Percentiles rank a stretch among this genome's conserved stretches.
phyloP scores from a whole-genome alignment of 1,140 invertebrate species.

The Anoplolepis gracilipes region DNA sequence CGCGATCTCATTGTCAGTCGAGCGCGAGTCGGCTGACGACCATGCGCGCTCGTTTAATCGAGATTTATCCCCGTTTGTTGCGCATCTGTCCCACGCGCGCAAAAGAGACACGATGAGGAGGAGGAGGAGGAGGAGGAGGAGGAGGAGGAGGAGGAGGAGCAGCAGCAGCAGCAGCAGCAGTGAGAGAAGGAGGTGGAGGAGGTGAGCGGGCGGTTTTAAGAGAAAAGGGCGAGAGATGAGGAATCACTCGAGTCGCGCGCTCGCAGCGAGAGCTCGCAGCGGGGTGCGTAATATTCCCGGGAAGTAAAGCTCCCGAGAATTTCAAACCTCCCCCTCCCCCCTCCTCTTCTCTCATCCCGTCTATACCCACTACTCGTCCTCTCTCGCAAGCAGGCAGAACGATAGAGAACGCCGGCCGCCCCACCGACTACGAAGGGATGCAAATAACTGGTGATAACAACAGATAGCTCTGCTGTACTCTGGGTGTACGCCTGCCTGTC shows the following conservation, averaged over 20 bases:
- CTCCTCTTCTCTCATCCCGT: background rate
- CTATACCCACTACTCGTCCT: slow-evolving; percentile 41
- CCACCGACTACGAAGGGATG: slow-evolving; percentile 80
- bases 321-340: slow-evolving; percentile 71
- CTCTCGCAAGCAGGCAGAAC: slow-evolving; percentile 66
- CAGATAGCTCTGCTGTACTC: slow-evolving; percentile 80
- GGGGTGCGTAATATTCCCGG: slow-evolving; percentile 81
- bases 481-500: slow-evolving; percentile 64
- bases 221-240: slow-evolving; percentile 75
- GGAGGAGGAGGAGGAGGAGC: background rate
- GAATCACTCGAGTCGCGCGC: slow-evolving; percentile 76
- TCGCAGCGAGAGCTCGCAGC: slow-evolving; percentile 67
- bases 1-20: background rate
- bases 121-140: slow-evolving; percentile 12
- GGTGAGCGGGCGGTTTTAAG: slow-evolving; percentile 50
- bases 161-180: no score
- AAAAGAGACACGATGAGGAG: slow-evolving; percentile 24
- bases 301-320: slow-evolving; percentile 83
- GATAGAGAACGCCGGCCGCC: slow-evolving; percentile 55
- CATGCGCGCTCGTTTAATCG: slow-evolving; percentile 38
- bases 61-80: slow-evolving; percentile 66
- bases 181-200: slow-evolving; percentile 19
- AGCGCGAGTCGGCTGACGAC: slow-evolving; percentile 9
- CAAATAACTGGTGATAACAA: slow-evolving; percentile 85
- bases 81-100: slow-evolving; percentile 69